These are phyloP conservation scores for Desmodus rotundus DNA, from an alignment of 2,113 vertebrate species.

Conservation along the genomic window DNA sequence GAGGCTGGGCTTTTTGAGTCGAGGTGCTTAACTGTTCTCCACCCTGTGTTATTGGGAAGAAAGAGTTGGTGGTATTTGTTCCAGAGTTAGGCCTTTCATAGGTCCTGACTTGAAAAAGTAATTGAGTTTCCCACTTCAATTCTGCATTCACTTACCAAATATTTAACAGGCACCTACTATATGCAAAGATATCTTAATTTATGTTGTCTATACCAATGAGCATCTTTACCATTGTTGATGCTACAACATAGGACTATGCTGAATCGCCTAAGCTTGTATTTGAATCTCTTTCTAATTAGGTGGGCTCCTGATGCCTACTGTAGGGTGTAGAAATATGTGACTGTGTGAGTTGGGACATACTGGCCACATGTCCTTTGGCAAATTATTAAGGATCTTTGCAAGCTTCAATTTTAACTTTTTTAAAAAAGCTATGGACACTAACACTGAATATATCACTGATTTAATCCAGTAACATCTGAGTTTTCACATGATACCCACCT, in stretches of 20 bases:
- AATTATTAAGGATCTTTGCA: not conserved
- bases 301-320: not conserved
- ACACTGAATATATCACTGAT: not conserved
- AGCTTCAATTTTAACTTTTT: not conserved
- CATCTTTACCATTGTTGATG: not conserved
- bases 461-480: not conserved
- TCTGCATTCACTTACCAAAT: not conserved
- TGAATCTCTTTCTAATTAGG: not conserved
- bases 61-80: not conserved
- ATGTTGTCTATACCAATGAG: not conserved
- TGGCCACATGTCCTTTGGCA: not conserved
- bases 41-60: not conserved
- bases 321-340: not conserved
- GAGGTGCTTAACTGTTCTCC: not conserved
- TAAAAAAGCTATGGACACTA: not conserved
- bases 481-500: not conserved
- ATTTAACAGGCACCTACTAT: not conserved
- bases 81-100: not conserved
- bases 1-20: not conserved
- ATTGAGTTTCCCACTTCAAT: not conserved
- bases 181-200: not conserved
- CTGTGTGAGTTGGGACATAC: not conserved
- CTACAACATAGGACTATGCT: too few relatives aligned
- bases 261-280: not conserved
- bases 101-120: not conserved